Conservation (phyloP, 2,797 vertebrate species). For the Lithobates sylvaticus region DNA sequence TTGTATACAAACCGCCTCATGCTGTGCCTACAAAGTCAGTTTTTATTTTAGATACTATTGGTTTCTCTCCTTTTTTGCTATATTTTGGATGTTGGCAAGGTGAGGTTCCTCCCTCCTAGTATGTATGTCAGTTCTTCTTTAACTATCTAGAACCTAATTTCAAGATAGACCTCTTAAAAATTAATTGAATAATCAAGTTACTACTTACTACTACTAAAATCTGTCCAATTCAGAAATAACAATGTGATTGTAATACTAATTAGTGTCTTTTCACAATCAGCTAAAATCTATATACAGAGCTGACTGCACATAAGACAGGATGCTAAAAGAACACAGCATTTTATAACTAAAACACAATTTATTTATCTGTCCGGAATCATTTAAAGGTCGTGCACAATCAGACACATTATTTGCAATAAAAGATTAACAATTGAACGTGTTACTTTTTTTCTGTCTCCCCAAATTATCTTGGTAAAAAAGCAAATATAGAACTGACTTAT, state of each 20-base stretch:
- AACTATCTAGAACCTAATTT: too few relatives aligned
- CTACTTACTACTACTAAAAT: not conserved
- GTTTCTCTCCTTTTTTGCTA: too few relatives aligned
- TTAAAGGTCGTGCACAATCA: slow-evolving; percentile 5
- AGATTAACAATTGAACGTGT: slow-evolving; percentile 34
- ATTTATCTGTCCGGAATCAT: not conserved
- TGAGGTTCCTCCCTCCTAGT: too few relatives aligned
- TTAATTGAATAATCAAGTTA: not conserved
- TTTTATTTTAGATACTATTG: too few relatives aligned
- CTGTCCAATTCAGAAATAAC: not conserved
- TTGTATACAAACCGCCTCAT: too few relatives aligned
- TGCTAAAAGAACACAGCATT: not conserved
- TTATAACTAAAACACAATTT: slow-evolving; percentile 11
- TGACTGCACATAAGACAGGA: slow-evolving; percentile 8
- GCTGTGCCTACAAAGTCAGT: too few relatives aligned
- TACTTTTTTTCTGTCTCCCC: slow-evolving; percentile 18
- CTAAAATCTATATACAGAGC: not conserved
- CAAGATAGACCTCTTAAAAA: not conserved
- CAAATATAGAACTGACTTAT: slow-evolving; percentile 9
- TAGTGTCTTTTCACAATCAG: not conserved
- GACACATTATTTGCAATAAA: slow-evolving; percentile 23
- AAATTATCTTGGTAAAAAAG: not conserved
- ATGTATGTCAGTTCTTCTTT: too few relatives aligned
- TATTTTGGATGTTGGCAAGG: too few relatives aligned
- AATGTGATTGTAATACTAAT: not conserved